These are phyloP conservation scores for Mirza zaza DNA, from an alignment of 2,113 vertebrate species.

Conservation along the genomic window DNA sequence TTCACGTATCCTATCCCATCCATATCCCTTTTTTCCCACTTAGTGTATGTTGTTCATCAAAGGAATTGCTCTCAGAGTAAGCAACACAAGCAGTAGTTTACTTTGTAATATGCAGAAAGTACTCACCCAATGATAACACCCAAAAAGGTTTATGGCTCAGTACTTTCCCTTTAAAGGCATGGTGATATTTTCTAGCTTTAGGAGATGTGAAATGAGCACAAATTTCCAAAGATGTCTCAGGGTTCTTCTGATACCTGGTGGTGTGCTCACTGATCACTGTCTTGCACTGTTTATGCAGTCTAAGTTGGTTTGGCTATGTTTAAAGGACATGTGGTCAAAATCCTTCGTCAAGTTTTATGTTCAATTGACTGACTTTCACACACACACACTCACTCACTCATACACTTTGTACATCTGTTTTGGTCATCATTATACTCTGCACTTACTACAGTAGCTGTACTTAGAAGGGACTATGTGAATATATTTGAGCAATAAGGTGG, in stretches of 20 bases:
- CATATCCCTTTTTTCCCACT: background rate
- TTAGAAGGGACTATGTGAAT: background rate
- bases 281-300: slow-evolving; percentile 8
- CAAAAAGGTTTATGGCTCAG: background rate
- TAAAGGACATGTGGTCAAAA: background rate
- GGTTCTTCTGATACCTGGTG: background rate
- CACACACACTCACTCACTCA: background rate
- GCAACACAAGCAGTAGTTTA: background rate
- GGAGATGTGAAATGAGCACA: background rate
- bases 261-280: background rate
- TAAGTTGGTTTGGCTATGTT: background rate
- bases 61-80: background rate
- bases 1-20: background rate
- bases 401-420: background rate
- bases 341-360: background rate
- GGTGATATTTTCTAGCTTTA: background rate
- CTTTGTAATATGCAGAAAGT: background rate
- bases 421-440: background rate
- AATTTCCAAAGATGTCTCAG: background rate
- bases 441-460: background rate
- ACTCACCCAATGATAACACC: background rate
- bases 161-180: background rate
- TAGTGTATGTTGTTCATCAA: background rate
- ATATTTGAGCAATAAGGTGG: background rate
- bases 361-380: background rate